Conservation (phyloP, 2,888 invertebrate species). For the Macrosoma leucophasiata region DNA sequence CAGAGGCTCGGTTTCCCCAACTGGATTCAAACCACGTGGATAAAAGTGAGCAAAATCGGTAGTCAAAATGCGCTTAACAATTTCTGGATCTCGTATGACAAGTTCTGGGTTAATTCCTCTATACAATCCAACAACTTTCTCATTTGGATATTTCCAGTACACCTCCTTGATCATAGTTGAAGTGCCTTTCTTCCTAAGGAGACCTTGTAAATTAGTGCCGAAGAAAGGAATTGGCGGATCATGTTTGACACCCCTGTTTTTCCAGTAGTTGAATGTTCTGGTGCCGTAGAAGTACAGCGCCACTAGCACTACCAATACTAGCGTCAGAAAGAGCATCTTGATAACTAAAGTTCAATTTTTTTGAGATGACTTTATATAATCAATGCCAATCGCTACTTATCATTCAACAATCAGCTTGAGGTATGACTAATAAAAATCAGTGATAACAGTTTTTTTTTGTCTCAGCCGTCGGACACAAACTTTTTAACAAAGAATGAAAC, state of each 20-base stretch:
- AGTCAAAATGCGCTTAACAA: constrained; percentile 39
- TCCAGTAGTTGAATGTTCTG: constrained; percentile 46
- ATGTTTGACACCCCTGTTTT: constrained; percentile 44
- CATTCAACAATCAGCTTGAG: no score
- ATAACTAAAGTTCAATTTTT: no score
- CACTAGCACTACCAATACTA: constrained; percentile 24
- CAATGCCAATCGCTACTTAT: no score
- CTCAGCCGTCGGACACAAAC: no score
- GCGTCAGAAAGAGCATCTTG: no score
- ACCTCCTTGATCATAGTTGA: constrained; percentile 34
- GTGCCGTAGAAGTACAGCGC: constrained; percentile 39
- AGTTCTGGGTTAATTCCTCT: constrained; percentile 44
- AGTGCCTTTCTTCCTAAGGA: constrained; percentile 36
- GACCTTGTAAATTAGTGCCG: constrained; percentile 40
- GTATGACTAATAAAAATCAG: no score
- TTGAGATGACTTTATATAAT: no score
- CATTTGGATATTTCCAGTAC: constrained; percentile 45
- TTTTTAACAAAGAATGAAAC: no score
- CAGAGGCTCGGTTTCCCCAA: constrained; percentile 38
- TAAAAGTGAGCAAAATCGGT: constrained; percentile 47
- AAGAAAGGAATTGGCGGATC: constrained; percentile 43
- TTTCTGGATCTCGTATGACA: constrained; percentile 45
- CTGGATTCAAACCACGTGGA: constrained; percentile 37
- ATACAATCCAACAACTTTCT: constrained; percentile 51
- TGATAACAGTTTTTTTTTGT: no score